Conservation (phyloP, 2,888 invertebrate genomes). For the Heteromurus nitidus region DNA sequence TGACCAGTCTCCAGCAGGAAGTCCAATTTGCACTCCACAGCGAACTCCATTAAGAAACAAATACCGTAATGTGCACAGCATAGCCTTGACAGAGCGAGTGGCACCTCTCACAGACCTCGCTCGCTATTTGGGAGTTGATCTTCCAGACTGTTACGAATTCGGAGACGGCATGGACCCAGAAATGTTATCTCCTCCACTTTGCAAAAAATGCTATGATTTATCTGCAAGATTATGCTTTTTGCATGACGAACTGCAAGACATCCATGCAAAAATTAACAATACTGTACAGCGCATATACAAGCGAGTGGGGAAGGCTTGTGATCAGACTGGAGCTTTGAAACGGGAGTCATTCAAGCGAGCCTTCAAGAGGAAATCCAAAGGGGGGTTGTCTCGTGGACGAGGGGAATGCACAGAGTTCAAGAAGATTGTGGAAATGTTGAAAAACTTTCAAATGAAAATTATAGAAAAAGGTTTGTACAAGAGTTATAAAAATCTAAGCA, state of each 20-base stretch:
- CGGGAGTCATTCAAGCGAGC: conserved; percentile 38
- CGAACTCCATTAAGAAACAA: conserved; percentile 17
- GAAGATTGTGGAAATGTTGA: conserved; percentile 9
- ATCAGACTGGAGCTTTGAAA: conserved; percentile 31
- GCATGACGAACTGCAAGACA: conserved; percentile 48
- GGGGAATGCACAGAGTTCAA: conserved; percentile 11
- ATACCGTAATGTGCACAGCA: conserved; percentile 29
- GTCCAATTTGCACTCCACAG: conserved; percentile 22
- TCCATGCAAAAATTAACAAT: conserved; percentile 32
- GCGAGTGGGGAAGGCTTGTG: conserved; percentile 34
- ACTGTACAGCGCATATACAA: conserved; percentile 31
- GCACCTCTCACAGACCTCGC: conserved; percentile 42
- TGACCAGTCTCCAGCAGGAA: conserved; percentile 8
- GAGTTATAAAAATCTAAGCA: too few relatives aligned
- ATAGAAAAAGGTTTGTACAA: conserved; percentile 38
- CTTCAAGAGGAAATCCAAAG: conserved; percentile 28
- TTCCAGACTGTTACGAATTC: conserved; percentile 40
- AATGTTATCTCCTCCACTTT: conserved; percentile 40
- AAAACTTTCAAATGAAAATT: conserved; percentile 30
- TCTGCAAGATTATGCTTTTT: conserved; percentile 37
- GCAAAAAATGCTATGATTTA: conserved; percentile 39
- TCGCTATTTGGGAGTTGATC: conserved; percentile 32
- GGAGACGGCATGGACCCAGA: conserved; percentile 31
- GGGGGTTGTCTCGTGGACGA: conserved; percentile 30
- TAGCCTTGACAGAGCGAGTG: conserved; percentile 28